Conservation (phyloP, 2,113 vertebrate species). For the Xiphophorus hellerii region DNA sequence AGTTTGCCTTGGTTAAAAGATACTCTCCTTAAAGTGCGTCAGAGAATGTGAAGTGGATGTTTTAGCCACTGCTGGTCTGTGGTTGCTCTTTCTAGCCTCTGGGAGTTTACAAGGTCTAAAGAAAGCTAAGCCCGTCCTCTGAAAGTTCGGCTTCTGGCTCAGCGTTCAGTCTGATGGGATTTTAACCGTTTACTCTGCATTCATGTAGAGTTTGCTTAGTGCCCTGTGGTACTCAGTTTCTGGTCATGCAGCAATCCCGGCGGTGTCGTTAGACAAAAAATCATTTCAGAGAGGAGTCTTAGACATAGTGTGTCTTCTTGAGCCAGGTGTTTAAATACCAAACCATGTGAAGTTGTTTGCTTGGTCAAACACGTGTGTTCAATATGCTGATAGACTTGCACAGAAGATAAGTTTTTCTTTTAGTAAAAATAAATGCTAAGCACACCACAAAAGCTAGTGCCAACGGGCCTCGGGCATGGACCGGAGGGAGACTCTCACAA, state of each 20-base stretch:
- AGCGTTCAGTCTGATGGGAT: constrained; percentile 41
- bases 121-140: constrained; percentile 56
- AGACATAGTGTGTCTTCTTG: constrained; percentile 31
- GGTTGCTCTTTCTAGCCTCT: constrained; percentile 21
- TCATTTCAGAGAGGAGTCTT: constrained; percentile 36
- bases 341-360: constrained; percentile 5
- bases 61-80: constrained; percentile 9
- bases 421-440: background rate
- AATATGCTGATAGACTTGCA: constrained; percentile 21
- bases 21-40: constrained; percentile 8
- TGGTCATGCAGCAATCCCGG: constrained; percentile 1
- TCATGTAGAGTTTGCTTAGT: constrained; percentile 55
- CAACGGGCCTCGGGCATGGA: background rate
- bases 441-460: background rate
- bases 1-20: constrained; percentile 24
- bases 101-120: constrained; percentile 31
- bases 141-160: constrained; percentile 31
- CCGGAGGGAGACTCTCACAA: background rate
- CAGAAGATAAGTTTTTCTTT: constrained; percentile 6
- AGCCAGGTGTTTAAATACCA: constrained; percentile 47
- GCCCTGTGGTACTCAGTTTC: constrained; percentile 46
- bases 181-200: constrained; percentile 66
- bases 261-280: constrained; percentile 13
- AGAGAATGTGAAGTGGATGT: constrained; percentile 23
- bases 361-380: constrained; percentile 16